A percentile compares a stretch with the other conserved stretches of the same genome.
Evolutionary conservation across 2,888 invertebrate genomes (phyloP).

Genomic region (Ephialtes manifestator): DNA sequence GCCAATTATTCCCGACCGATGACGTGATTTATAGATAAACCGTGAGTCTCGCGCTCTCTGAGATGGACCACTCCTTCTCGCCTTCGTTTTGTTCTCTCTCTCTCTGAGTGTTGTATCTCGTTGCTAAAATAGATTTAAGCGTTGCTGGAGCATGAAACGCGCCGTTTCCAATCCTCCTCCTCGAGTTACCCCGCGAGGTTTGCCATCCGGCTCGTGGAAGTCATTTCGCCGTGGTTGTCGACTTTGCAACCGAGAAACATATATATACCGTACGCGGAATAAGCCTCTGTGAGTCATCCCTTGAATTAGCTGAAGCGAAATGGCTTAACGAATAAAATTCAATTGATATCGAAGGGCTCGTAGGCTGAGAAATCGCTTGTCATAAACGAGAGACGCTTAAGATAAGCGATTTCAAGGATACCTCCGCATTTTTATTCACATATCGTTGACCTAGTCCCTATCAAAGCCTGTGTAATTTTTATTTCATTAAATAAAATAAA

Average conservation of each 20-base stretch:
- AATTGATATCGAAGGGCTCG: slow-evolving; percentile 61
- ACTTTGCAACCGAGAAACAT: slow-evolving; percentile 19
- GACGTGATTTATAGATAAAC: slow-evolving; percentile 66
- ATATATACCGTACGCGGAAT: slow-evolving; percentile 46
- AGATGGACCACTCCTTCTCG: slow-evolving; percentile 58
- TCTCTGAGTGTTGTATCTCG: slow-evolving; percentile 37
- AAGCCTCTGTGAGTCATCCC: slow-evolving; percentile 65
- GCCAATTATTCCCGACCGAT: slow-evolving; percentile 49
- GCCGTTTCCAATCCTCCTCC: slow-evolving; percentile 63
- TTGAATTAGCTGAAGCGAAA: slow-evolving; percentile 65
- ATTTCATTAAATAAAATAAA: neutral
- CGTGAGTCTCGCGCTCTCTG: slow-evolving; percentile 26
- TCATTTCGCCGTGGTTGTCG: slow-evolving; percentile 27
- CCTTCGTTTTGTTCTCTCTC: slow-evolving; percentile 33
- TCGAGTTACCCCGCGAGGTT: slow-evolving; percentile 57
- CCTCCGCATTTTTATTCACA: neutral
- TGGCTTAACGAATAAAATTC: slow-evolving; percentile 57
- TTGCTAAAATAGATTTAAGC: slow-evolving; percentile 68
- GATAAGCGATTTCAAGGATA: neutral
- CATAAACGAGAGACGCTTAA: too few relatives aligned
- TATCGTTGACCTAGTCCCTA: neutral
- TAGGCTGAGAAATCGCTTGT: slow-evolving; percentile 13
- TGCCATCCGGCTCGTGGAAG: slow-evolving; percentile 58
- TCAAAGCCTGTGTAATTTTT: neutral
- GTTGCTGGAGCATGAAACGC: slow-evolving; percentile 64